Evolutionary conservation across 1,140 invertebrate genomes (phyloP).

Genomic region (Platyscapa corneri): DNA sequence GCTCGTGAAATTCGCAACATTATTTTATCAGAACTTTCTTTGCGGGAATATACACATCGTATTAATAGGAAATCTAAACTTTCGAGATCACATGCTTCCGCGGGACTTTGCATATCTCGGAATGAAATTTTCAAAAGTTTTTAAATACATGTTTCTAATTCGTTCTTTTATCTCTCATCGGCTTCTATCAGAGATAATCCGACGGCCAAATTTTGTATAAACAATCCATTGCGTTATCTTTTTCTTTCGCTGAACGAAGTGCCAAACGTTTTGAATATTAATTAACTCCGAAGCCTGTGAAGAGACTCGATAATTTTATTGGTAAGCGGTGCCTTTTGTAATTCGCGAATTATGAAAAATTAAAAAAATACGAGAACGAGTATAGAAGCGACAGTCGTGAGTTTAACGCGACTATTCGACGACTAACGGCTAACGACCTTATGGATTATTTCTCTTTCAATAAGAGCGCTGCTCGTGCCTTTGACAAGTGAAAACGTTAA

Average conservation of each 20-base stretch:
- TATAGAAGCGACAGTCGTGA: too few relatives aligned
- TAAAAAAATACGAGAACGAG: background rate
- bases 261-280: too few relatives aligned
- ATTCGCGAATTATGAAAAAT: background rate
- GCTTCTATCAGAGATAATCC: too few relatives aligned
- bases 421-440: too few relatives aligned
- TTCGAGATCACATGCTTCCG: background rate
- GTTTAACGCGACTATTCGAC: background rate
- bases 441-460: constrained; percentile 35
- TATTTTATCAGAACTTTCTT: constrained; percentile 34
- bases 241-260: too few relatives aligned
- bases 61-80: constrained; percentile 27
- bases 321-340: background rate
- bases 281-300: background rate
- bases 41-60: background rate
- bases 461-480: background rate
- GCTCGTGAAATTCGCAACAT: constrained; percentile 12
- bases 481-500: constrained; percentile 10
- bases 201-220: background rate
- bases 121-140: constrained; percentile 38
- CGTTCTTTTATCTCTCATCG: background rate
- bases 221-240: too few relatives aligned
- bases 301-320: background rate
- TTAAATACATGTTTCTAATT: constrained; percentile 17
- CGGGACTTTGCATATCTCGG: background rate